These are phyloP conservation scores for Phocoena sinus DNA, from an alignment of 2,113 vertebrate species.

Conservation along the genomic window DNA sequence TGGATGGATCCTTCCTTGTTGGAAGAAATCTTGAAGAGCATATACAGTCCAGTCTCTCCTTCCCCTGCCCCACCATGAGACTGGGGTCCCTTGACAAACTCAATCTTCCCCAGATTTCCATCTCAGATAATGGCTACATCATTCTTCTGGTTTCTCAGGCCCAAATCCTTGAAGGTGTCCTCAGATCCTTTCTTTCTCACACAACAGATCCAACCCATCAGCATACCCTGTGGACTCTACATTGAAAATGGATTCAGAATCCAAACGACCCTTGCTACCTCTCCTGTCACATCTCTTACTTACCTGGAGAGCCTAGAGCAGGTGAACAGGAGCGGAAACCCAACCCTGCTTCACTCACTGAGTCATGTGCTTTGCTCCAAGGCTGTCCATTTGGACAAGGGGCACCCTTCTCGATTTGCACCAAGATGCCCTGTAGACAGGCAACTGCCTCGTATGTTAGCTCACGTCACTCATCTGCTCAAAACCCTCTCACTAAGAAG, in stretches of 20 bases:
- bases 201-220: neutral
- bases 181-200: neutral
- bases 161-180: neutral
- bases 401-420: neutral
- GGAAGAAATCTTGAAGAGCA: neutral
- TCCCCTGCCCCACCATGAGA: neutral
- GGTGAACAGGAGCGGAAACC: neutral
- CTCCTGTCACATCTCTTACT: neutral
- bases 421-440: neutral
- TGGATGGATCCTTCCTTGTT: neutral
- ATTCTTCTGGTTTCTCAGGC: neutral
- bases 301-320: neutral
- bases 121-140: neutral
- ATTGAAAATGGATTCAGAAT: neutral
- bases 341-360: neutral
- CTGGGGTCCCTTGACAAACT: neutral
- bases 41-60: neutral
- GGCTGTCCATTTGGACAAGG: neutral
- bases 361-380: neutral
- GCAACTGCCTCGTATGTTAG: neutral
- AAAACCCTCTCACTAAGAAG: neutral
- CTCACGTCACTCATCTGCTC: neutral
- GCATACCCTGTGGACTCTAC: neutral
- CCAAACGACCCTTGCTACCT: neutral
- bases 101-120: neutral